phyloP scores from a whole-genome alignment of 2,113 vertebrate genomes.

The Prietella phreatophila region DNA sequence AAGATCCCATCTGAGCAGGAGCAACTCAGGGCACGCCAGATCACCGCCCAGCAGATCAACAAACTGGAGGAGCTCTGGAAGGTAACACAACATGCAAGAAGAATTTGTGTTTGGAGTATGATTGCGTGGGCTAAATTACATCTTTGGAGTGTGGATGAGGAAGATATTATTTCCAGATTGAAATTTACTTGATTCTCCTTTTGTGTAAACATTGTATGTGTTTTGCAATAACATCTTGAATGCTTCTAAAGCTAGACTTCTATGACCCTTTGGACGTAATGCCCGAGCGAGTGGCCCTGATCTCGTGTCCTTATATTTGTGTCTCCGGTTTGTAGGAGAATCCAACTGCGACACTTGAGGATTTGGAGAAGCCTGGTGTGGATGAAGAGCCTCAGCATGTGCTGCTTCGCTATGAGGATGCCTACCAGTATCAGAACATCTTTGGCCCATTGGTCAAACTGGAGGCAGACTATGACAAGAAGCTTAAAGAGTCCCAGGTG shows the following conservation, averaged over 20 bases:
- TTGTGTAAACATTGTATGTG: background rate
- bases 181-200: too few relatives aligned
- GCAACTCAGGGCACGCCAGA: constrained; percentile 92
- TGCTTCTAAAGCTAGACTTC: background rate
- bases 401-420: constrained; percentile 93
- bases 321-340: constrained; percentile 79
- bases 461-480: constrained; percentile 98
- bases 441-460: constrained; percentile 97
- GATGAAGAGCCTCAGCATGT: constrained; percentile 98
- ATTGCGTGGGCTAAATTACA: background rate
- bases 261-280: background rate
- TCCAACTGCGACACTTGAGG: constrained; percentile 92
- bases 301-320: constrained; percentile 32
- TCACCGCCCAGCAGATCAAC: constrained; percentile 97
- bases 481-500: constrained; percentile 99
- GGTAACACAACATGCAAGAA: constrained; percentile 65
- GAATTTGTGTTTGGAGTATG: background rate
- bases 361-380: constrained; percentile 95
- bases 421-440: constrained; percentile 99
- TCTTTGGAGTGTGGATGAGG: background rate
- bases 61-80: constrained; percentile 99
- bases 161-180: background rate
- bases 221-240: background rate
- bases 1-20: constrained; percentile 99
- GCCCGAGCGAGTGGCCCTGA: background rate